A percentile compares a stretch with the other conserved stretches of the same genome.
phyloP scores from a whole-genome alignment of 2,797 vertebrate species.

The Xenops minutus region DNA sequence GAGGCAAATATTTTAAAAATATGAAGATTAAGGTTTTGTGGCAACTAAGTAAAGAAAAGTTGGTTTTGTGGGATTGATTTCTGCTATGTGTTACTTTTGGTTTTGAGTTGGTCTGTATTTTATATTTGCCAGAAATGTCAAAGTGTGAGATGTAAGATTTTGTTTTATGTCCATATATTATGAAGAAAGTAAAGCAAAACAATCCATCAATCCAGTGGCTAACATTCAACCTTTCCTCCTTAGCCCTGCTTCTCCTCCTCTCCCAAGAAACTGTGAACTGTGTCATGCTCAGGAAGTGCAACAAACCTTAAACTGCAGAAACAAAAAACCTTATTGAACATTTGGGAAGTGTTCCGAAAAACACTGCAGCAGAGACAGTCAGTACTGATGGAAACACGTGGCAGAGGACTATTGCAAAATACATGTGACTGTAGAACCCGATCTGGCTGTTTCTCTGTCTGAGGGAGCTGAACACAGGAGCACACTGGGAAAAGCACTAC shows the following conservation, averaged over 20 bases:
- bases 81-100: neutral
- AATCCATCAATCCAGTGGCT: neutral
- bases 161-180: neutral
- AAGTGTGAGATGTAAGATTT: neutral
- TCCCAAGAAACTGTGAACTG: neutral
- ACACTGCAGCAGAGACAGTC: neutral
- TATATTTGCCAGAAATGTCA: neutral
- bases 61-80: neutral
- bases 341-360: constrained; percentile 49
- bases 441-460: neutral
- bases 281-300: neutral
- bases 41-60: neutral
- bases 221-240: neutral
- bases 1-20: neutral
- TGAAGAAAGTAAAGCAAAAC: neutral
- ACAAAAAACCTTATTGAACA: neutral
- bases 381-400: neutral
- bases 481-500: neutral
- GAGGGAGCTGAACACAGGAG: neutral
- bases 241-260: neutral
- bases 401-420: neutral
- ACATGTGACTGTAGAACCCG: neutral
- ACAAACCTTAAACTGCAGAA: neutral
- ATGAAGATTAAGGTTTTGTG: neutral
- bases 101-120: neutral